These are phyloP conservation scores for Morone saxatilis DNA, from an alignment of 2,113 vertebrate genomes.

Conservation along the genomic window DNA sequence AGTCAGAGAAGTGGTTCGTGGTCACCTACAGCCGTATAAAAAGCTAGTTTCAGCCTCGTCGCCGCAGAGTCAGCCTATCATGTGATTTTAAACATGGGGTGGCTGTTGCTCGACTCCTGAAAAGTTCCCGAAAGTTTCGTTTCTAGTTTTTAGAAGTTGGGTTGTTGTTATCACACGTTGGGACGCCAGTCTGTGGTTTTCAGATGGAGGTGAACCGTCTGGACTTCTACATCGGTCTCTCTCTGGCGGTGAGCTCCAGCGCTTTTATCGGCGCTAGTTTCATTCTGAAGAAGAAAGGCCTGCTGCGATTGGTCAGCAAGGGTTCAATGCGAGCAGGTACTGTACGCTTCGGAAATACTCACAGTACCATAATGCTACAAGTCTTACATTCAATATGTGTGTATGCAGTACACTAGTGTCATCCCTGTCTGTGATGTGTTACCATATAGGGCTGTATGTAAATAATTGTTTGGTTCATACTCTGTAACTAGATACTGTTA, in stretches of 20 bases:
- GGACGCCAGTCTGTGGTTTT: background rate
- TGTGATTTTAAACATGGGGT: constrained; percentile 59
- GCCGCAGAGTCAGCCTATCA: constrained; percentile 37
- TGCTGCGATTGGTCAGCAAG: constrained; percentile 84
- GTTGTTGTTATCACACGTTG: background rate
- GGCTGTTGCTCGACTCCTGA: constrained; percentile 3
- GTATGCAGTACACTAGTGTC: background rate
- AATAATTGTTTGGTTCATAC: too few relatives aligned
- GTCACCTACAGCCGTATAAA: accelerated
- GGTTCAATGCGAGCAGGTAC: constrained; percentile 88
- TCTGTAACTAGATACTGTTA: too few relatives aligned
- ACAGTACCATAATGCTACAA: background rate
- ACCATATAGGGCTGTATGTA: too few relatives aligned
- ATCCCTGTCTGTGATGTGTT: too few relatives aligned
- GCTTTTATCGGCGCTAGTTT: constrained; percentile 88
- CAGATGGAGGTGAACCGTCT: constrained; percentile 78
- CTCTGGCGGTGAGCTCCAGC: constrained; percentile 85
- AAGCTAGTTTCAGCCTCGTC: background rate
- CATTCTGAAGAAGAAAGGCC: constrained; percentile 90
- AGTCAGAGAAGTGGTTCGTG: accelerated
- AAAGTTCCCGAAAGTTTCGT: background rate
- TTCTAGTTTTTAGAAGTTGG: background rate
- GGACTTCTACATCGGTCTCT: constrained; percentile 86
- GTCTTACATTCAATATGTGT: background rate
- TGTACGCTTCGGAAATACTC: background rate